These are phyloP conservation scores for Drosophila gunungcola DNA, from an alignment of 1,140 invertebrate genomes.

Conservation along the genomic window DNA sequence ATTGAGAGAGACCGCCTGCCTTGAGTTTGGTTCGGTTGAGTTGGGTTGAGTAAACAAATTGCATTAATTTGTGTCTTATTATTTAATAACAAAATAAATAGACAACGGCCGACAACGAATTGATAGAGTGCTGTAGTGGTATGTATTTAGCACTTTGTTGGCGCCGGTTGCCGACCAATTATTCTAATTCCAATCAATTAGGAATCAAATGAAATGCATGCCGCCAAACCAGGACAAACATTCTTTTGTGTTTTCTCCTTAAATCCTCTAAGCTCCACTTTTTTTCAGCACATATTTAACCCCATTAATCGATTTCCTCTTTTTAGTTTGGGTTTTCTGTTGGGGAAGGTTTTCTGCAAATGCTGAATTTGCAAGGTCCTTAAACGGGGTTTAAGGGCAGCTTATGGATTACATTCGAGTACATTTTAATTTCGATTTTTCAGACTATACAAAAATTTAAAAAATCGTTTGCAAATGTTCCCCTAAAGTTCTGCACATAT, in stretches of 20 bases:
- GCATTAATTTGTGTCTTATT: constrained; percentile 82
- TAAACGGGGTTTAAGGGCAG: background rate
- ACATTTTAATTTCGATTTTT: constrained; percentile 8
- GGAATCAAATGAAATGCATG: constrained; percentile 23
- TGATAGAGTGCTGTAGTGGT: constrained; percentile 14
- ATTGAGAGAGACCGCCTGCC: constrained; percentile 46
- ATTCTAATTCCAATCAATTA: constrained; percentile 62
- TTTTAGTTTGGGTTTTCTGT: constrained; percentile 1
- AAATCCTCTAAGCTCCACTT: background rate
- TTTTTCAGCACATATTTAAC: background rate
- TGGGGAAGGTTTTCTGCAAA: background rate
- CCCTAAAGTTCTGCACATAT: background rate
- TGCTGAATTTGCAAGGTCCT: background rate
- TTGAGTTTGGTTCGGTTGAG: constrained; percentile 12
- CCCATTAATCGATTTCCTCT: background rate
- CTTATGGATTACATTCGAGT: background rate
- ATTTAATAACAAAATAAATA: constrained; percentile 83
- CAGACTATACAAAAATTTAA: too few species aligned
- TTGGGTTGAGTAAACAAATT: constrained; percentile 71
- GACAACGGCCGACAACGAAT: constrained; percentile 54
- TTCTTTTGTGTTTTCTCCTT: constrained; percentile 2
- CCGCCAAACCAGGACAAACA: constrained; percentile 1
- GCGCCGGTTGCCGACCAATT: constrained; percentile 55
- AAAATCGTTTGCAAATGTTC: background rate
- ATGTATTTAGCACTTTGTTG: constrained; percentile 53